These are phyloP conservation scores for Salvelinus namaycush DNA, from an alignment of 2,113 vertebrate species.

Conservation along the genomic window DNA sequence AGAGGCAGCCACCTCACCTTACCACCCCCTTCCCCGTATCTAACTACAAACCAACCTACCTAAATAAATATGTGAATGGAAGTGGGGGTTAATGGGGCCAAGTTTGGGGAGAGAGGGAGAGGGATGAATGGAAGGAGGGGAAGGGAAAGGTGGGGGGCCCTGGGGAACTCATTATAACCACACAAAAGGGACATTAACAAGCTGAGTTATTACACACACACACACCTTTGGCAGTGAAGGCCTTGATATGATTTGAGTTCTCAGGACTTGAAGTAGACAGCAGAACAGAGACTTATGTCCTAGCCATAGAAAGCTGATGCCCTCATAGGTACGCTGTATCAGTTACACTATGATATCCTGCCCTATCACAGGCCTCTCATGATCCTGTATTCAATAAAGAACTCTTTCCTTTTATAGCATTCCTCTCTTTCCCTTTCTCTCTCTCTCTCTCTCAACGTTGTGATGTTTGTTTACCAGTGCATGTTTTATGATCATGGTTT, in stretches of 20 bases:
- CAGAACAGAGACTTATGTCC: too few species aligned
- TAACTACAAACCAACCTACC: neutral
- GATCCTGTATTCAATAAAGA: neutral
- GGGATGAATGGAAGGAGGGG: conserved; percentile 31
- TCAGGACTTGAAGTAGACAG: too few species aligned
- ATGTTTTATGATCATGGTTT: conserved; percentile 70
- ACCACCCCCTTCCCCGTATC: conserved; percentile 3
- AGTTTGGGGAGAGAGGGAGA: conserved; percentile 56
- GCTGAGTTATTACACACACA: conserved; percentile 33
- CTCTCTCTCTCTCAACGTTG: conserved; percentile 24
- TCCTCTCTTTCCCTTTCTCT: conserved; percentile 19
- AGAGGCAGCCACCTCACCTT: conserved; percentile 3
- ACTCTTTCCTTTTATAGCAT: neutral
- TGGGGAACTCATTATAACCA: conserved; percentile 71
- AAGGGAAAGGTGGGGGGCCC: conserved; percentile 47
- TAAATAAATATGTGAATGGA: conserved; percentile 35
- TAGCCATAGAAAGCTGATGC: too few species aligned
- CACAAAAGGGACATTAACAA: conserved; percentile 57
- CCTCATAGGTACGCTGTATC: too few species aligned
- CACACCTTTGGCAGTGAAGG: too few species aligned
- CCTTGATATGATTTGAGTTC: too few species aligned
- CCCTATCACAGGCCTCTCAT: neutral
- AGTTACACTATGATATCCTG: too few species aligned
- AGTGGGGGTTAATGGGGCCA: conserved; percentile 68
- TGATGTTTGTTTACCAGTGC: conserved; percentile 65